phyloP scores from a whole-genome alignment of 2,888 invertebrate genomes.

The Osmoderma eremita region DNA sequence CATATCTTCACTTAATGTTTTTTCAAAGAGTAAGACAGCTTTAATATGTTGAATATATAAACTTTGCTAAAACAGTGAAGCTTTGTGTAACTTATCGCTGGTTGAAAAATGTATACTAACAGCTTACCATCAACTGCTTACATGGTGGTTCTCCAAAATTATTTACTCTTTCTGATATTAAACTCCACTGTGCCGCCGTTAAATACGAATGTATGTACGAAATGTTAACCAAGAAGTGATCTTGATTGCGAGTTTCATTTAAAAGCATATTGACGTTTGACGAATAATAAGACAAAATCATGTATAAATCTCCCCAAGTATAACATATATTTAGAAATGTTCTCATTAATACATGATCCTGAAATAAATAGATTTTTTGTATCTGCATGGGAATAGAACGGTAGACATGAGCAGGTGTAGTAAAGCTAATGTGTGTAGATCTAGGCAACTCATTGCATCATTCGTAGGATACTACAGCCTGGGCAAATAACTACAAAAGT shows the following conservation, averaged over 20 bases:
- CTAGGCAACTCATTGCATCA: no score
- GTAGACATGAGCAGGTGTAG: neutral
- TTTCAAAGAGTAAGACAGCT: constrained; percentile 56
- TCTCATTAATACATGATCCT: constrained; percentile 59
- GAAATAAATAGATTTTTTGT: constrained; percentile 49
- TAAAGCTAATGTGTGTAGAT: no score
- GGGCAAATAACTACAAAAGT: no score
- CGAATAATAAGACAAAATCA: constrained; percentile 57
- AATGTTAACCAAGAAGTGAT: constrained; percentile 56
- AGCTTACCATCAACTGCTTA: constrained; percentile 54
- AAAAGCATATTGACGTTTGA: constrained; percentile 49
- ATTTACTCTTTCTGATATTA: constrained; percentile 60
- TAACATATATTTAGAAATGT: constrained; percentile 59
- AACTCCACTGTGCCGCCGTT: constrained; percentile 58
- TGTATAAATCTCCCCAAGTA: constrained; percentile 59
- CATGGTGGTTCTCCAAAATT: constrained; percentile 62
- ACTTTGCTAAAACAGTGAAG: constrained; percentile 57
- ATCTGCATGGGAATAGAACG: no score
- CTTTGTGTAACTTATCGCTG: neutral
- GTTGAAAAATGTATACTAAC: neutral
- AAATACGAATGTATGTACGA: constrained; percentile 60
- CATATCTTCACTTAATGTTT: constrained; percentile 53
- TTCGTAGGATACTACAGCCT: no score
- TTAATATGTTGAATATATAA: constrained; percentile 58
- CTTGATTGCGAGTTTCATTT: constrained; percentile 50